Base-by-base conservation (phyloP, 2,888 invertebrate genomes). In the Lasius fuliginosus region DNA sequence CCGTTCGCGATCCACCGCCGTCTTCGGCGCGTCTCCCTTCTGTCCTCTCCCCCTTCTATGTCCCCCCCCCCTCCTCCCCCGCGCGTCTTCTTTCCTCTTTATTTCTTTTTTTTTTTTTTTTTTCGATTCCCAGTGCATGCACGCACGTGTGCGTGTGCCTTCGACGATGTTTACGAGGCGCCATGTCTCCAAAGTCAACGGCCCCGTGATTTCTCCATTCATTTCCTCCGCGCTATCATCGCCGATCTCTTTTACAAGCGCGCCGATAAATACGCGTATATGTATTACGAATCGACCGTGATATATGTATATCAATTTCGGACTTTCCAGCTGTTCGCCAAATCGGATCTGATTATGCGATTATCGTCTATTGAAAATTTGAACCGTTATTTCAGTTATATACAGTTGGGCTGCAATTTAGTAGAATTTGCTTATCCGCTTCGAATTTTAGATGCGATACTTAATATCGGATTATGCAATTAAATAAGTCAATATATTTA, bases 151-250 rank as follows among this genome's bases (percentile, higher is more conserved):
- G 77, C 65, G 76, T 68, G 62, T 73, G 82, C 69, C 65, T 69
- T 75, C 81, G 60, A 33, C 58, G 71, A 65, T 71, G 53, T 84
- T 84, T 85, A 81, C 69, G 74, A 73, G 85, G 77, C 83, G 79
- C 79, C 79, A 79, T 71, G 73, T 40, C 23, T 71, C 40, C 84
- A 83, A 53, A 87, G 90, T 90, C 90, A 90, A 90, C 79, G 90
- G 85, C 89, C 90, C 82, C 90, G 79, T 86, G 85, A 87, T 89
- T 90, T 90, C 90, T 86, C 87, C 87, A 88, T 90, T 87, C 90
- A 90, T 88, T 86, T 88, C 83, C 67, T 86, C 85, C 77, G 76
- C 30, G 68, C 75, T 58, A 86, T 87, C 82, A 73, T 71, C 62
- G 65, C 23, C 82, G 84, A 85, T 88, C 86, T 88, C 86, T 86